Percentiles rank a stretch among this genome's conserved stretches.
phyloP scores from a whole-genome alignment of 2,797 vertebrate genomes.

The Fundulus diaphanus region DNA sequence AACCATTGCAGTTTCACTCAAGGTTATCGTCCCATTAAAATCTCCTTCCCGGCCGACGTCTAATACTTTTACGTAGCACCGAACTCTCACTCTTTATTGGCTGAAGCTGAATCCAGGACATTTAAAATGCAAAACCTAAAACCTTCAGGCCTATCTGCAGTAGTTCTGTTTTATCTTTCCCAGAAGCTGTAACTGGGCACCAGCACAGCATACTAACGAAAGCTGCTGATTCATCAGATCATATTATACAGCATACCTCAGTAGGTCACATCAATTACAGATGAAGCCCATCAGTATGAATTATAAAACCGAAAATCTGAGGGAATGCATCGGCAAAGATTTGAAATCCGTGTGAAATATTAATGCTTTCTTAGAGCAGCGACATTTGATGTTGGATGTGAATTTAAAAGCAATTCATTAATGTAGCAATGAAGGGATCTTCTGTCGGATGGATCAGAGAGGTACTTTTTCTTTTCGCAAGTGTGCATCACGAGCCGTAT shows the following conservation, averaged over 20 bases:
- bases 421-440: conserved; percentile 7
- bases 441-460: conserved; percentile 5
- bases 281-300: conserved; percentile 34
- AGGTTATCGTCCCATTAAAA: neutral
- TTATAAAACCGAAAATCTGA: conserved; percentile 29
- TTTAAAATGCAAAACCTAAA: neutral
- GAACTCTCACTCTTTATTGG: neutral
- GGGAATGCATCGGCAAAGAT: conserved; percentile 25
- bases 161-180: conserved; percentile 18
- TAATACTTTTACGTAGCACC: neutral
- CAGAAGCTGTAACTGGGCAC: conserved; percentile 41
- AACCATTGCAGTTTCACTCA: neutral
- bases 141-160: conserved; percentile 5
- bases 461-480: neutral
- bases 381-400: conserved; percentile 35
- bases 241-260: conserved; percentile 30
- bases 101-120: conserved; percentile 8
- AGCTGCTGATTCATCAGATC: conserved; percentile 67
- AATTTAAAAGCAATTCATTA: conserved; percentile 32
- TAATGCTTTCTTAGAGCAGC: conserved; percentile 17
- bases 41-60: neutral
- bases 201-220: conserved; percentile 42
- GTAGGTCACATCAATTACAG: conserved; percentile 50
- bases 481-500: conserved; percentile 14
- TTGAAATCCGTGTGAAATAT: conserved; percentile 44